Evolutionary conservation across 2,888 invertebrate genomes (phyloP).

Genomic region (Dasypolia templi): DNA sequence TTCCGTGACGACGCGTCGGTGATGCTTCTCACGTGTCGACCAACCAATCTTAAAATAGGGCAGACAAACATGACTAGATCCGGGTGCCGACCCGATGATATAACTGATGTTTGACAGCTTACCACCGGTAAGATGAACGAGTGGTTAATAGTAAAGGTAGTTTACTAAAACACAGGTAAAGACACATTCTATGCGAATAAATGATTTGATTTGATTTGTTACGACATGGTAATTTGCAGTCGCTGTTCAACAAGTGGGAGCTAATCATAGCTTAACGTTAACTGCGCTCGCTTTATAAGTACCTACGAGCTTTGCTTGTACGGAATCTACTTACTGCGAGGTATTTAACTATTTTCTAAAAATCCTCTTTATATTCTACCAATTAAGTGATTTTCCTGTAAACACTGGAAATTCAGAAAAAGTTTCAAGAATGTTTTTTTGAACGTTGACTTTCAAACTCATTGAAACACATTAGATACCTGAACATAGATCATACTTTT

Average conservation of each 20-base stretch:
- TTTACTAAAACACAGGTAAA: background rate
- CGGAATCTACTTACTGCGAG: background rate
- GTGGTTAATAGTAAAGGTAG: background rate
- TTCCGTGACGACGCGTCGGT: slow-evolving; percentile 21
- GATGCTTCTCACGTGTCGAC: slow-evolving; percentile 34
- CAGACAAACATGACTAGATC: slow-evolving; percentile 40
- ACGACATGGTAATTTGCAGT: background rate
- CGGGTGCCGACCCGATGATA: slow-evolving; percentile 40
- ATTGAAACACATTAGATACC: no score
- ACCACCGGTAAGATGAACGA: no score
- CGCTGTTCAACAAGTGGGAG: background rate
- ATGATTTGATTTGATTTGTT: no score
- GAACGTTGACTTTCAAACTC: background rate
- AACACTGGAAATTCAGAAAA: background rate
- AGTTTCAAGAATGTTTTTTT: background rate
- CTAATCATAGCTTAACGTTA: background rate
- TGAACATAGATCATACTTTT: background rate
- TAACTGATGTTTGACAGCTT: no score
- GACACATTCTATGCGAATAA: no score
- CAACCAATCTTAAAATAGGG: slow-evolving; percentile 20
- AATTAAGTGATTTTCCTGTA: slow-evolving; percentile 9
- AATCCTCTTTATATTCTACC: background rate
- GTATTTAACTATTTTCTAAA: background rate
- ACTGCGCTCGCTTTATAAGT: background rate
- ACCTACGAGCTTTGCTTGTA: background rate